Evolutionary conservation across 2,113 vertebrate species (phyloP).

Genomic region (Gnathonemus longibarbis): DNA sequence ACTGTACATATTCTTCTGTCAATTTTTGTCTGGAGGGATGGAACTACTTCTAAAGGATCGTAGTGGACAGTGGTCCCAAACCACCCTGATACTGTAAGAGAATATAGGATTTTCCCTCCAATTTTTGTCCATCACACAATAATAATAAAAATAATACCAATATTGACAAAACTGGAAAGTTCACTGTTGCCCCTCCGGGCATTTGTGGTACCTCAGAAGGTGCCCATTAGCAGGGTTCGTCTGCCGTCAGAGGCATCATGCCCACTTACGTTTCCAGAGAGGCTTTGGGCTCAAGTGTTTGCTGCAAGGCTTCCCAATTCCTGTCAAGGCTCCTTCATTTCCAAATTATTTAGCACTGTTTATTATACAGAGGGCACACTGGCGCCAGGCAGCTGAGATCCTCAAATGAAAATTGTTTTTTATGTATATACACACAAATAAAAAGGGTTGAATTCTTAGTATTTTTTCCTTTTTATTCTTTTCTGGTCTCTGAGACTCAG

Average conservation of each 20-base stretch:
- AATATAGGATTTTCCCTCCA: conserved; percentile 34
- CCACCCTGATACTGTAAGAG: conserved; percentile 17
- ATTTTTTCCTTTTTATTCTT: conserved; percentile 32
- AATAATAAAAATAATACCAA: conserved; percentile 22
- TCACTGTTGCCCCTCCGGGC: not conserved
- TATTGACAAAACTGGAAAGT: conserved; percentile 28
- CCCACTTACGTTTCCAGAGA: conserved; percentile 4
- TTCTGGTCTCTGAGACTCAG: conserved; percentile 40
- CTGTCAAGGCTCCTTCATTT: conserved; percentile 52
- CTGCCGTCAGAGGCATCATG: conserved; percentile 12
- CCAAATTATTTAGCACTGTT: conserved; percentile 63
- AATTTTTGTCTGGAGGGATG: not conserved
- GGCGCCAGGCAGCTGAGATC: conserved; percentile 52
- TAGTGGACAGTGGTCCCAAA: conserved; percentile 1
- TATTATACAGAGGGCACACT: conserved; percentile 58
- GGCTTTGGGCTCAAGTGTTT: conserved; percentile 49
- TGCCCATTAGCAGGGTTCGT: not conserved
- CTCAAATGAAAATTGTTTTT: conserved; percentile 50
- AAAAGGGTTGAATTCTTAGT: conserved; percentile 41
- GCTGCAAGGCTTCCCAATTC: conserved; percentile 28
- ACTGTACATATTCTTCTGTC: conserved; percentile 17
- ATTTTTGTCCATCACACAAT: conserved; percentile 24
- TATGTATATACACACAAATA: conserved; percentile 41
- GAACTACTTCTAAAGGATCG: not conserved
- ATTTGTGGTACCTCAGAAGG: not conserved